phyloP scores from a whole-genome alignment of 2,888 invertebrate genomes.

The Pammene fasciana region DNA sequence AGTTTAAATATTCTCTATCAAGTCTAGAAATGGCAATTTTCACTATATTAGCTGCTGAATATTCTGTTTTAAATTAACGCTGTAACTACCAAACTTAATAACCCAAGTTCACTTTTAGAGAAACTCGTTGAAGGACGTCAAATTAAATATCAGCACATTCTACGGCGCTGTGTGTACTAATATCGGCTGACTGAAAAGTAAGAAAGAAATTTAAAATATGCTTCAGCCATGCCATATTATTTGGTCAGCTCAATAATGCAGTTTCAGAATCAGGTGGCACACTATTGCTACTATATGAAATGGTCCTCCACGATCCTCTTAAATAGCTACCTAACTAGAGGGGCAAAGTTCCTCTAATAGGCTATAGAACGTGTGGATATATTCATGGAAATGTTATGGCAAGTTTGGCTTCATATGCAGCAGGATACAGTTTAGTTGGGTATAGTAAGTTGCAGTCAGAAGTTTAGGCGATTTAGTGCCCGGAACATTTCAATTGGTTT shows the following conservation, averaged over 20 bases:
- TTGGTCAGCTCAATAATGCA: too few relatives aligned
- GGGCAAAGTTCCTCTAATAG: conserved; percentile 1
- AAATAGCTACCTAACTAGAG: conserved; percentile 2
- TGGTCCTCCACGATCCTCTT: not conserved
- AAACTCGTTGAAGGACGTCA: not conserved
- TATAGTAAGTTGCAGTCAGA: not conserved
- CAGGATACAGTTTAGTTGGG: not conserved
- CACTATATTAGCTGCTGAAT: conserved; percentile 8
- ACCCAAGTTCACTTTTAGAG: conserved; percentile 19
- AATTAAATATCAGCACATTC: not conserved
- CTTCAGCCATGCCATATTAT: too few relatives aligned
- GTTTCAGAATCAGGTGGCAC: too few relatives aligned
- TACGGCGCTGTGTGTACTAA: not conserved
- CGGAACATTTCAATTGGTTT: not conserved
- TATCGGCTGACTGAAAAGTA: not conserved
- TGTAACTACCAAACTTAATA: conserved; percentile 4
- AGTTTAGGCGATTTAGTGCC: conserved; percentile 7
- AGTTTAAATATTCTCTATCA: conserved; percentile 3
- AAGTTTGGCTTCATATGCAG: not conserved
- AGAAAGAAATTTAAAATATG: too few relatives aligned
- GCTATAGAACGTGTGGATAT: not conserved
- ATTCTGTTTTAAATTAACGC: conserved; percentile 8
- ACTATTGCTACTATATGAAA: too few relatives aligned
- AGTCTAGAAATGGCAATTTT: not conserved
- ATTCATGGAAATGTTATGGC: conserved; percentile 4